These are phyloP conservation scores for Sciaenops ocellatus DNA, from an alignment of 2,797 vertebrate genomes.

Conservation along the genomic window DNA sequence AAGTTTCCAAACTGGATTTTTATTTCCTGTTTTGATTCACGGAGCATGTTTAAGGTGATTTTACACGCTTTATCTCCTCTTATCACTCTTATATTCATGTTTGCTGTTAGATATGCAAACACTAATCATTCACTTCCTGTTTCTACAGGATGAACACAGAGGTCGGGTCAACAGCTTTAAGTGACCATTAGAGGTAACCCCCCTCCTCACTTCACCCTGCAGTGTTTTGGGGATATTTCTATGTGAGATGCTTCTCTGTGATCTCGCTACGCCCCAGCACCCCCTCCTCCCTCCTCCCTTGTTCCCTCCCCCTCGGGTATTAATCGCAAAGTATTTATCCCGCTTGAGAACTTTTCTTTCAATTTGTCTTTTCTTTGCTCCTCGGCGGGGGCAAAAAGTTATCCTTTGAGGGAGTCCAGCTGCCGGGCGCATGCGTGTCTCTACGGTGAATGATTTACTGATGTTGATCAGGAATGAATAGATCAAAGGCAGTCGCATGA, in stretches of 20 bases:
- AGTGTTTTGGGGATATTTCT: slow-evolving; percentile 49
- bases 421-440: slow-evolving; percentile 95
- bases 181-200: slow-evolving; percentile 50
- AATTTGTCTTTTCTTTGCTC: slow-evolving; percentile 79
- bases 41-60: not conserved
- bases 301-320: slow-evolving; percentile 65
- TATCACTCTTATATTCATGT: not conserved
- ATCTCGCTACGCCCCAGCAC: slow-evolving; percentile 80
- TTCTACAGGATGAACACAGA: slow-evolving; percentile 35
- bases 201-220: slow-evolving; percentile 46
- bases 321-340: slow-evolving; percentile 82
- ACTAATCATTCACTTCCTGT: slow-evolving; percentile 23
- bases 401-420: slow-evolving; percentile 89
- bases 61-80: not conserved
- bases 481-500: slow-evolving; percentile 99
- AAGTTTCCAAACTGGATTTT: not conserved
- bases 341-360: slow-evolving; percentile 83
- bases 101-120: not conserved
- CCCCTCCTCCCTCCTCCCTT: slow-evolving; percentile 29
- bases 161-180: slow-evolving; percentile 62
- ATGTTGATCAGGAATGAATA: slow-evolving; percentile 99
- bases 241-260: slow-evolving; percentile 69
- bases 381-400: slow-evolving; percentile 87
- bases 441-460: slow-evolving; percentile 99
- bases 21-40: not conserved